Evolutionary conservation across 1,140 invertebrate species (phyloP).

Genomic region (Drosophila carrolli): DNA sequence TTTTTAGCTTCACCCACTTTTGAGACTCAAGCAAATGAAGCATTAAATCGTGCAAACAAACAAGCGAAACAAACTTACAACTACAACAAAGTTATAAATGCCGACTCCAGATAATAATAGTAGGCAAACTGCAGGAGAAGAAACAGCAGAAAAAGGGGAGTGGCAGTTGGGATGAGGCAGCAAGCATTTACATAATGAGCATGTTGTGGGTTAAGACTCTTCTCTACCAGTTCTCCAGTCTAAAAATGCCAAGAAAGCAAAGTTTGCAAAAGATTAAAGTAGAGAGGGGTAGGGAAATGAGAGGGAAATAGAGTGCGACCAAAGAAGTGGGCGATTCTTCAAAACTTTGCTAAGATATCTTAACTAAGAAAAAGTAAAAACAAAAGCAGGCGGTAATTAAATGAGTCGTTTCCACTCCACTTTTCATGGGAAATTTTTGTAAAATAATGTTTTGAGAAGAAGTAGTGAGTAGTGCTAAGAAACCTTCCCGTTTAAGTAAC

Average conservation of each 20-base stretch:
- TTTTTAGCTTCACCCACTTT: conserved; percentile 49
- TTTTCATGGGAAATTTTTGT: conserved; percentile 13
- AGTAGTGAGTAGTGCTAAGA: background rate
- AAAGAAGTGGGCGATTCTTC: conserved; percentile 33
- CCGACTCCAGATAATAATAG: conserved; percentile 56
- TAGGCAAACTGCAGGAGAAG: conserved; percentile 17
- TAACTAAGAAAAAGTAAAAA: conserved; percentile 21
- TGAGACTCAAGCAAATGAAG: conserved; percentile 50
- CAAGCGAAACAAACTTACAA: conserved; percentile 46
- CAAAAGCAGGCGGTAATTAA: conserved; percentile 30
- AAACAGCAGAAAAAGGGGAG: background rate
- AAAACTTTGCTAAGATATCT: conserved; percentile 38
- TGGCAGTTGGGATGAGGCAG: conserved; percentile 13
- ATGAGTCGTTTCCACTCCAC: too few relatives aligned
- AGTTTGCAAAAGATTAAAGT: conserved; percentile 36
- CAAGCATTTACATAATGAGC: conserved; percentile 61
- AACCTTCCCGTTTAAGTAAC: background rate
- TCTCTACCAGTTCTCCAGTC: conserved; percentile 4
- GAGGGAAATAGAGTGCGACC: background rate
- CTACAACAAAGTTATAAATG: conserved; percentile 54
- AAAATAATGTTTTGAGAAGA: conserved; percentile 20
- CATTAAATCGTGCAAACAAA: conserved; percentile 65
- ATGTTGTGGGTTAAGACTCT: conserved; percentile 51
- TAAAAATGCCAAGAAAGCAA: conserved; percentile 43
- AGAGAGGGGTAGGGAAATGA: background rate